A percentile compares a stretch with the other conserved stretches of the same genome.
Evolutionary conservation across 2,888 invertebrate genomes (phyloP).

Genomic region (Apotomis betuletana): DNA sequence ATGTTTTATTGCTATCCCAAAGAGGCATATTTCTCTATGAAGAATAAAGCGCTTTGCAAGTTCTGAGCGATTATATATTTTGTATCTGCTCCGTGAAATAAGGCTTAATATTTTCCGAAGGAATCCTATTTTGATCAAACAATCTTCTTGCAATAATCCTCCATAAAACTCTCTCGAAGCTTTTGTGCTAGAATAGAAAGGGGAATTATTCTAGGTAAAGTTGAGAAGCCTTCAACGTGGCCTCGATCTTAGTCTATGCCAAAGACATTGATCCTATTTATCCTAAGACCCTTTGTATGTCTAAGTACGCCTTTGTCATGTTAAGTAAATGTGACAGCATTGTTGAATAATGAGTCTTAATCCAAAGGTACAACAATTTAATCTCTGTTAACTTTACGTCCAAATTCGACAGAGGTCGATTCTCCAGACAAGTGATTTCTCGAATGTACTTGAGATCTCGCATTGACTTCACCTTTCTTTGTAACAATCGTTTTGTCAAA

Average conservation of each 20-base stretch:
- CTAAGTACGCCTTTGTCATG: constrained; percentile 39
- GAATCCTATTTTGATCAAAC: constrained; percentile 20
- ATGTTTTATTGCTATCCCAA: not conserved
- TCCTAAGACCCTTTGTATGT: constrained; percentile 40
- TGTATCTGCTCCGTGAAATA: not conserved
- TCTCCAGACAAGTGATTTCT: constrained; percentile 33
- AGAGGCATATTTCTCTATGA: not conserved
- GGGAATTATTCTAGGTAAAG: constrained; percentile 31
- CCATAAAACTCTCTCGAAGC: constrained; percentile 22
- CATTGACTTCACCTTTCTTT: constrained; percentile 40
- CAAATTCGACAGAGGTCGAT: constrained; percentile 30
- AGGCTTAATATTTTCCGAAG: constrained; percentile 5
- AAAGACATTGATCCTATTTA: constrained; percentile 40
- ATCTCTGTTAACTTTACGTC: constrained; percentile 30
- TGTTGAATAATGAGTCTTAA: constrained; percentile 37
- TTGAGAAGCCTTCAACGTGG: constrained; percentile 24
- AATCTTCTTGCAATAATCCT: constrained; percentile 32
- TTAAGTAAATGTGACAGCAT: constrained; percentile 37
- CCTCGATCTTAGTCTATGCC: constrained; percentile 23
- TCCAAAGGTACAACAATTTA: constrained; percentile 35
- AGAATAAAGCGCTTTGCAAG: not conserved
- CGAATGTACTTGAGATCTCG: constrained; percentile 36
- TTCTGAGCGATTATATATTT: not conserved
- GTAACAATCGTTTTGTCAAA: constrained; percentile 39
- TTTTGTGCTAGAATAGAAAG: constrained; percentile 23